Evolutionary conservation across 2,797 vertebrate genomes (phyloP).

Genomic region (Schizothorax lantsangensis): DNA sequence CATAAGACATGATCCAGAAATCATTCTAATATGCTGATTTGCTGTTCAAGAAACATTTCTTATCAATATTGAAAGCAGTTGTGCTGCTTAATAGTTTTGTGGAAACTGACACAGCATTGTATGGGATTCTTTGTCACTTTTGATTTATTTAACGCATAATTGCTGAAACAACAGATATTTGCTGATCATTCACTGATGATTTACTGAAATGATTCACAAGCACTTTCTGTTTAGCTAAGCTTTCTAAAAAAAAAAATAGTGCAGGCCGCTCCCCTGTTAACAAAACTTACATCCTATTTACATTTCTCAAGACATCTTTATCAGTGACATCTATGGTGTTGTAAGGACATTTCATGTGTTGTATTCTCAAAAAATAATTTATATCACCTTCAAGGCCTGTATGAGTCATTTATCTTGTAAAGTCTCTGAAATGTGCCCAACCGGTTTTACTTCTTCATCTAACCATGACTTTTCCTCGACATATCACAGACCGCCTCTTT

Average conservation of each 20-base stretch:
- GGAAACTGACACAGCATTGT: neutral
- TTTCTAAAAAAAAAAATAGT: neutral
- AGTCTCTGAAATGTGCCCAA: neutral
- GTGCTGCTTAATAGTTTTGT: neutral
- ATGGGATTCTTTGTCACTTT: neutral
- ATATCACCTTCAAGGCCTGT: neutral
- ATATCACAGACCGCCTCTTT: conserved; percentile 24
- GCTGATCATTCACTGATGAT: neutral
- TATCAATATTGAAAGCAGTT: neutral
- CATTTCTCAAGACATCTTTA: neutral
- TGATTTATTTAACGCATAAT: neutral
- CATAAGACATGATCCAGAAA: neutral
- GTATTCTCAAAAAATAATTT: conserved; percentile 11
- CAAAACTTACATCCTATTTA: neutral
- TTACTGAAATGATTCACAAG: neutral
- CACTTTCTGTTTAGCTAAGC: neutral
- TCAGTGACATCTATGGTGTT: conserved; percentile 13
- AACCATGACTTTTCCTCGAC: conserved; percentile 8
- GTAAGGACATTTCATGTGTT: neutral
- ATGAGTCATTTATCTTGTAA: conserved; percentile 37
- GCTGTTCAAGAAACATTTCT: neutral
- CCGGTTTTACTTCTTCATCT: neutral
- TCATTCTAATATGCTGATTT: neutral
- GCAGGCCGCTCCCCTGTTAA: neutral
- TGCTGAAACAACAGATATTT: neutral